phyloP scores from a whole-genome alignment of 2,113 vertebrate species.

The Apodemus sylvaticus region DNA sequence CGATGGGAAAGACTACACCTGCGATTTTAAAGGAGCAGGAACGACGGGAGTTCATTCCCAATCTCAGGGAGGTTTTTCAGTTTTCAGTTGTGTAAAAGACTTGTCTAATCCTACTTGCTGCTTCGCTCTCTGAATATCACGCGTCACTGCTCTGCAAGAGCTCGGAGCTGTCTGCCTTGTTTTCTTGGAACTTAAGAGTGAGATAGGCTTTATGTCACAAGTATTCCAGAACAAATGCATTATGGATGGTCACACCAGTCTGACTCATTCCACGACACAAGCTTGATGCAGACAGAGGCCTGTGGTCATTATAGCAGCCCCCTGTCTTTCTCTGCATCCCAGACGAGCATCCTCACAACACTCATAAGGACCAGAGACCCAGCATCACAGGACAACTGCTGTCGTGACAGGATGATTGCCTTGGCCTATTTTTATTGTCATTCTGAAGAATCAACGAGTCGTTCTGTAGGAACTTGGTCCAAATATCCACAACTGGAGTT shows the following conservation, averaged over 20 bases:
- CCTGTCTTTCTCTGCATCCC: not conserved
- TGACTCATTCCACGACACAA: not conserved
- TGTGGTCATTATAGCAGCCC: not conserved
- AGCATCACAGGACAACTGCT: not conserved
- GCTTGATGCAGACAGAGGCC: not conserved
- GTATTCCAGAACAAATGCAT: not conserved
- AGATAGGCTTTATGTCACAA: not conserved
- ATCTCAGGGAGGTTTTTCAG: not conserved
- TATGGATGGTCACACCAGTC: not conserved
- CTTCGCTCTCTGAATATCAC: slow-evolving; percentile 14
- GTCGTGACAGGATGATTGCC: not conserved
- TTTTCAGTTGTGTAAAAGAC: not conserved
- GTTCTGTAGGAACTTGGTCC: not conserved
- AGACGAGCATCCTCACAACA: not conserved
- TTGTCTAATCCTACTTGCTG: not conserved
- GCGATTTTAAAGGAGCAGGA: not conserved
- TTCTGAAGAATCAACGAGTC: not conserved
- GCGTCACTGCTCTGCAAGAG: not conserved
- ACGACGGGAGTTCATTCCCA: not conserved
- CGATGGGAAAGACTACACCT: not conserved
- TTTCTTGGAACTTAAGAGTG: not conserved
- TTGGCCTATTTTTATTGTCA: not conserved
- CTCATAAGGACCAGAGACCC: not conserved
- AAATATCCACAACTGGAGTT: not conserved
- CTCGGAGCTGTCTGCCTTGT: not conserved